Evolutionary conservation across 2,113 vertebrate genomes (phyloP), one percentile per base, ranked within the genome.

Genomic region (Onychostoma macrolepis): DNA sequence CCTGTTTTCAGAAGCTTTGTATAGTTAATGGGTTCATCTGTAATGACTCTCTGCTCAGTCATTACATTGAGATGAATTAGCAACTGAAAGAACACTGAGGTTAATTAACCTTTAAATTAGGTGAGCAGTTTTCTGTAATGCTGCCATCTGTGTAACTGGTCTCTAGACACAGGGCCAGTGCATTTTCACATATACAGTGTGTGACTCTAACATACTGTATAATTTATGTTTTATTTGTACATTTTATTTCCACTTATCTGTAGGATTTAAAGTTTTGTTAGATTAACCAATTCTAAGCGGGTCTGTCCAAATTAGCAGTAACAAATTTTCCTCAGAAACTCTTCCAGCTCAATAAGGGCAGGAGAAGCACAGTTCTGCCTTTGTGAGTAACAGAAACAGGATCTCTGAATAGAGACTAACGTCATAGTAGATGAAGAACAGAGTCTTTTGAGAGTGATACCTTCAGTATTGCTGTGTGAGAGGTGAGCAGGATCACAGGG

Each of bases 81-180:
- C 85, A 86, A 83, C 86, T 43, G 71, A 78, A 89, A 85, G 88
- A 85, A 87, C 83, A 85, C 86, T 53, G 78, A 83, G 86, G 88
- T 87, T 89, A 89, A 89, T 89, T 87, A 89, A 87, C 86, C 86
- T 87, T 87, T 86, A 79, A 86, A 85, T 87, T 85, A 72, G 86
- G 30, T 58, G 77, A 85, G 67, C 85, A 30, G 65, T 79, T 89
- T 86, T 83, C 83, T 86, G 67, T 67, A 80, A 84, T 76, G 45
- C 74, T 81, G 83, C 80, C 84, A 48, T 87, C 80, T 77, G 86
- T 84, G 50, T 83, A 90, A 83, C 75, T 87, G 74, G n/a, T 11
- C 87, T 83, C 83, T 10, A 43, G 85, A 77, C 48, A 77, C 48
- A 87, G 76, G 2, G 67, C 75, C n/a, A 24, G 43, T 71, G 43